Conservation (phyloP, 2,888 invertebrate species). For the Keiferia lycopersicella region DNA sequence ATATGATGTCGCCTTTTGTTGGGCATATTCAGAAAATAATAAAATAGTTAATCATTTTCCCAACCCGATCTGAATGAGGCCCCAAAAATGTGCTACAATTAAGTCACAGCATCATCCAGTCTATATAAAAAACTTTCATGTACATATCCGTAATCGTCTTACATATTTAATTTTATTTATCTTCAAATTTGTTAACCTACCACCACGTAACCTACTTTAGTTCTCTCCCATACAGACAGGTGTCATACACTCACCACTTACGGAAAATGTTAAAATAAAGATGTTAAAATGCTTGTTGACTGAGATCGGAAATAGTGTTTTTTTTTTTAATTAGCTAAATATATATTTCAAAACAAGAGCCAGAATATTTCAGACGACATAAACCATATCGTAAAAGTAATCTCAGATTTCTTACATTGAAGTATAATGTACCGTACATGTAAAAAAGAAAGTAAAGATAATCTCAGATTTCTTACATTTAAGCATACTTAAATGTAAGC, state of each 20-base stretch:
- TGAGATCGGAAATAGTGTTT: background rate
- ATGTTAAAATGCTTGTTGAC: slow-evolving; percentile 15
- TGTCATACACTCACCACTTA: slow-evolving; percentile 37
- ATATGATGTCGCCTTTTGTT: too few relatives aligned
- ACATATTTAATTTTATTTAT: slow-evolving; percentile 15
- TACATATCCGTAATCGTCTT: slow-evolving; percentile 24
- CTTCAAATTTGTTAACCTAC: slow-evolving; percentile 33
- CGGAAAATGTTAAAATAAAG: slow-evolving; percentile 30
- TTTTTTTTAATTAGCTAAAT: background rate
- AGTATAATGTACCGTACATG: too few relatives aligned
- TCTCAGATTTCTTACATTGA: too few relatives aligned
- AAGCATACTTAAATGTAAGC: too few relatives aligned
- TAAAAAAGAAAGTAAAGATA: too few relatives aligned
- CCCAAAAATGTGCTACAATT: slow-evolving; percentile 32
- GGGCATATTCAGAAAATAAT: too few relatives aligned
- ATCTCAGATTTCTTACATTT: too few relatives aligned
- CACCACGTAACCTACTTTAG: slow-evolving; percentile 34
- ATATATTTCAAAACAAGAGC: too few relatives aligned
- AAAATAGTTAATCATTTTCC: background rate
- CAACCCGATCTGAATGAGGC: background rate
- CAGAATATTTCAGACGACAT: too few relatives aligned
- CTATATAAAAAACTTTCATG: slow-evolving; percentile 40
- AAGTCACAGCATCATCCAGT: slow-evolving; percentile 49
- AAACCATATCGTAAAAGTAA: too few relatives aligned
- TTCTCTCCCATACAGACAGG: background rate